These are phyloP conservation scores for Grapholita molesta DNA, from an alignment of 1,140 invertebrate genomes.

Conservation along the genomic window DNA sequence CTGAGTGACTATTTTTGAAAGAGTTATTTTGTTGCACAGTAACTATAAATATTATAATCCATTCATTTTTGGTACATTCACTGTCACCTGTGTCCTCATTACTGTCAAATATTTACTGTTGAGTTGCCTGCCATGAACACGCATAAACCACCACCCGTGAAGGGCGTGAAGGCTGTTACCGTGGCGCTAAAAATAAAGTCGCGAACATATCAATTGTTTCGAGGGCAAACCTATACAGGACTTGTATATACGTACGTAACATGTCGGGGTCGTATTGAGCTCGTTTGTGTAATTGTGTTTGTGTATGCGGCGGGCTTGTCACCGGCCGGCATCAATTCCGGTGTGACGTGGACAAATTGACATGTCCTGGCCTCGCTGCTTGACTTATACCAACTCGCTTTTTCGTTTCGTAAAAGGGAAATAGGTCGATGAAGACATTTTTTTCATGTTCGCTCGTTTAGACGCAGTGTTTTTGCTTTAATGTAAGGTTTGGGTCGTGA, in stretches of 20 bases:
- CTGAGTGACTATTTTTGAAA: too few species aligned
- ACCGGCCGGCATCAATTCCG: slow-evolving; percentile 22
- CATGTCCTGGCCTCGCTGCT: slow-evolving; percentile 32
- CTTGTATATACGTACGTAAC: not conserved
- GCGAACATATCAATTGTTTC: not conserved
- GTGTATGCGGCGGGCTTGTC: slow-evolving; percentile 21
- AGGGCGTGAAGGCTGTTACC: too few species aligned
- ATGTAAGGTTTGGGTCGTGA: not conserved
- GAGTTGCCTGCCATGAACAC: too few species aligned
- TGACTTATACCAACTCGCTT: slow-evolving; percentile 20
- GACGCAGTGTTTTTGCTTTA: not conserved
- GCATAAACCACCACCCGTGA: too few species aligned
- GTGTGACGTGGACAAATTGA: slow-evolving; percentile 37
- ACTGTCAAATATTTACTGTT: too few species aligned
- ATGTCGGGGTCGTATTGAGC: slow-evolving; percentile 5
- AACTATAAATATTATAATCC: too few species aligned
- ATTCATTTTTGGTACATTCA: too few species aligned
- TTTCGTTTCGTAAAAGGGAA: not conserved
- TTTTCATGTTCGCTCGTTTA: not conserved
- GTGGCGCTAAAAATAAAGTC: not conserved
- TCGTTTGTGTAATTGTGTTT: slow-evolving; percentile 27
- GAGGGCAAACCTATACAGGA: not conserved
- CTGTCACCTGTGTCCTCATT: too few species aligned
- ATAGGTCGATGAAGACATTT: slow-evolving; percentile 12
- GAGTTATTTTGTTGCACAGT: too few species aligned